Evolutionary conservation across 2,888 invertebrate genomes (phyloP).

Genomic region (Dascillus cervinus): DNA sequence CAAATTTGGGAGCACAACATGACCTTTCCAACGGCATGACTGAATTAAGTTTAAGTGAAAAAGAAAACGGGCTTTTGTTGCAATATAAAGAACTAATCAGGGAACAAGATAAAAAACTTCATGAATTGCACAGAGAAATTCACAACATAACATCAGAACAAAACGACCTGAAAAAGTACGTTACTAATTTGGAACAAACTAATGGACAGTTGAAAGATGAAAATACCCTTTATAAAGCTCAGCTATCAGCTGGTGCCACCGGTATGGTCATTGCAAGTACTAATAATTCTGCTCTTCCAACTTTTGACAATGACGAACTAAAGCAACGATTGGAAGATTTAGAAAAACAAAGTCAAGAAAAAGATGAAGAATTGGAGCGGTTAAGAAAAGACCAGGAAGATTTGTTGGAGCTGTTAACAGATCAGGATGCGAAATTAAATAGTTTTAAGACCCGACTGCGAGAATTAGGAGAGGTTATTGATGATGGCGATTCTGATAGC

Average conservation of each 20-base stretch:
- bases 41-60: slow-evolving; percentile 44
- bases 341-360: slow-evolving; percentile 35
- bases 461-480: slow-evolving; percentile 36
- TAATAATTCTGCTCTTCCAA: not conserved
- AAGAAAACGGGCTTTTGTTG: slow-evolving; percentile 47
- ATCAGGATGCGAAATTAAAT: slow-evolving; percentile 60
- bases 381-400: slow-evolving; percentile 90
- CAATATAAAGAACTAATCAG: slow-evolving; percentile 89
- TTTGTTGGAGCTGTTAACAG: slow-evolving; percentile 77
- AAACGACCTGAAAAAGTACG: slow-evolving; percentile 39
- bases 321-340: slow-evolving; percentile 27
- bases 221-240: slow-evolving; percentile 76
- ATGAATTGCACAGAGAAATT: slow-evolving; percentile 42
- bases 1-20: slow-evolving; percentile 45
- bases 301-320: slow-evolving; percentile 4
- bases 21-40: slow-evolving; percentile 45
- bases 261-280: slow-evolving; percentile 5
- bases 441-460: slow-evolving; percentile 34
- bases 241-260: slow-evolving; percentile 43
- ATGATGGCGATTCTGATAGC: slow-evolving; percentile 37
- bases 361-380: slow-evolving; percentile 51
- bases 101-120: slow-evolving; percentile 72
- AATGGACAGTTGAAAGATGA: slow-evolving; percentile 76
- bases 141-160: slow-evolving; percentile 32
- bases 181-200: slow-evolving; percentile 41